These are phyloP conservation scores for Tupaia chinensis DNA, from an alignment of 2,113 vertebrate genomes.

Conservation along the genomic window DNA sequence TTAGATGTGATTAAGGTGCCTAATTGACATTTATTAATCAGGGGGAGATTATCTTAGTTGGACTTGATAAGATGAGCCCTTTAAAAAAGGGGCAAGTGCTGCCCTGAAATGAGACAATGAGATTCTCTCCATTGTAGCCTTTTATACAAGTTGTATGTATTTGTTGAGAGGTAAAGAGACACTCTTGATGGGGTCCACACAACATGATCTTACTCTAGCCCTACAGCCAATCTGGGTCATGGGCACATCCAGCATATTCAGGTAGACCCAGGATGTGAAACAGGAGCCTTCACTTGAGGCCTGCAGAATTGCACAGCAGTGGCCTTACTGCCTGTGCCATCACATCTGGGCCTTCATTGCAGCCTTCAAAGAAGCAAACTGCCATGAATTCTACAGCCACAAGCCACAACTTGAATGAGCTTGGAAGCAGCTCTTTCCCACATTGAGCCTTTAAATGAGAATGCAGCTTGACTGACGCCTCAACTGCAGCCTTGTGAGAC, in stretches of 20 bases:
- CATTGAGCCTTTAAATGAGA: slow-evolving; percentile 10
- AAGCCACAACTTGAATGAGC: not conserved
- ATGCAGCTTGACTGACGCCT: not conserved
- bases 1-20: slow-evolving; percentile 1
- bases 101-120: not conserved
- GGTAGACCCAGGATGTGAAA: too few species aligned
- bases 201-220: too few species aligned
- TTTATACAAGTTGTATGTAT: too few species aligned
- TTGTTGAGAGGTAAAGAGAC: too few species aligned
- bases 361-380: not conserved
- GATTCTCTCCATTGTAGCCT: not conserved
- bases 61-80: not conserved
- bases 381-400: not conserved
- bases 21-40: slow-evolving; percentile 25
- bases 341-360: not conserved
- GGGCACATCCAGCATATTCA: too few species aligned
- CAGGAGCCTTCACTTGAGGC: too few species aligned
- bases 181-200: too few species aligned
- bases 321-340: too few species aligned
- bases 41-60: not conserved
- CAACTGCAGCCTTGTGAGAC: not conserved
- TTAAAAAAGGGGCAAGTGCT: not conserved
- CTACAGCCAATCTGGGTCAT: too few species aligned
- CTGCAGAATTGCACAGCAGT: too few species aligned
- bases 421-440: not conserved